These are phyloP conservation scores for Teinopalpus imperialis DNA, from an alignment of 2,888 invertebrate species.

Conservation along the genomic window DNA sequence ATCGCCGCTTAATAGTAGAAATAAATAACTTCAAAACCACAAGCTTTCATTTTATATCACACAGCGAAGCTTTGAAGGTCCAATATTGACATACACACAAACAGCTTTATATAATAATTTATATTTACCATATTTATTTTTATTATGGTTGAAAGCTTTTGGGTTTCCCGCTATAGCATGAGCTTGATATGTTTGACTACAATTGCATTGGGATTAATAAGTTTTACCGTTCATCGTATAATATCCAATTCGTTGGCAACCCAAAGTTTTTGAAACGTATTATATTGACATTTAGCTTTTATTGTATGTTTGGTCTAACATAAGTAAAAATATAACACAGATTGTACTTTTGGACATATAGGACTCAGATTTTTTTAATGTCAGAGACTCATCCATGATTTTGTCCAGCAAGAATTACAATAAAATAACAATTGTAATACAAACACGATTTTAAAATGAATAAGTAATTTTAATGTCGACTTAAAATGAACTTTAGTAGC, in stretches of 20 bases:
- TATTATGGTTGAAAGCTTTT: constrained; percentile 69
- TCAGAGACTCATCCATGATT: too few relatives aligned
- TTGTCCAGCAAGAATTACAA: too few relatives aligned
- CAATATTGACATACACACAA: constrained; percentile 68
- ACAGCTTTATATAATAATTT: constrained; percentile 40
- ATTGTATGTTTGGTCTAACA: constrained; percentile 14
- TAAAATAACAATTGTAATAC: too few relatives aligned
- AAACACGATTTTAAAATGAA: too few relatives aligned
- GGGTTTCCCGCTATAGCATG: constrained; percentile 71
- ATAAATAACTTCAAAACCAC: constrained; percentile 52
- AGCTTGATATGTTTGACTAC: constrained; percentile 37
- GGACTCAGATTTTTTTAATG: not conserved
- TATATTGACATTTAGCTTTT: constrained; percentile 13
- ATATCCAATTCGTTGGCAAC: constrained; percentile 50
- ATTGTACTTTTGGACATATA: not conserved
- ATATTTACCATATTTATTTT: constrained; percentile 36
- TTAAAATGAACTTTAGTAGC: too few relatives aligned
- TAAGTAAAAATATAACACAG: constrained; percentile 12
- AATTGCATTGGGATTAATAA: constrained; percentile 36
- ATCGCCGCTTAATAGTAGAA: constrained; percentile 29
- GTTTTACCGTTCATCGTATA: constrained; percentile 32
- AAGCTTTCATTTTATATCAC: constrained; percentile 63
- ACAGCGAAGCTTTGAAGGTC: constrained; percentile 58
- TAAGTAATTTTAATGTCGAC: too few relatives aligned
- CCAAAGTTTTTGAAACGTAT: constrained; percentile 46